phyloP scores from a whole-genome alignment of 2,113 vertebrate species.

The Mohoua ochrocephala region DNA sequence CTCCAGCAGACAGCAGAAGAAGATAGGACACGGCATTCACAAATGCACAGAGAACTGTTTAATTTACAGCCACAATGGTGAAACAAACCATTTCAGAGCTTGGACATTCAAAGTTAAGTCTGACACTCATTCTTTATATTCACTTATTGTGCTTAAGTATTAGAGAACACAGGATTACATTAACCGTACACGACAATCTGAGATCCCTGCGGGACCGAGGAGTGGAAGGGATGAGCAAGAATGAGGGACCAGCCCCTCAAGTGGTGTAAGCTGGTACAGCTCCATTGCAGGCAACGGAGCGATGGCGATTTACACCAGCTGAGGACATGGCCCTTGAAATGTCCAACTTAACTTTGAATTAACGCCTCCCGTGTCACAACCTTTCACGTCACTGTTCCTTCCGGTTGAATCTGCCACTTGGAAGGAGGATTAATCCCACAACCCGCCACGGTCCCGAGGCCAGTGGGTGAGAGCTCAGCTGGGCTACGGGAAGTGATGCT shows the following conservation, averaged over 20 bases:
- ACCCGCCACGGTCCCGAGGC: not conserved
- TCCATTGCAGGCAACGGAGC: slow-evolving; percentile 15
- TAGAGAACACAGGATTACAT: slow-evolving; percentile 63
- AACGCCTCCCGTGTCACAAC: not conserved
- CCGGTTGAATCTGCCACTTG: not conserved
- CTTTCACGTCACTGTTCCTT: not conserved
- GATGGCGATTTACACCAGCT: slow-evolving; percentile 50
- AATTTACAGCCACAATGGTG: slow-evolving; percentile 68
- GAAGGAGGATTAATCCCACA: not conserved
- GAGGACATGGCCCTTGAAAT: slow-evolving; percentile 50
- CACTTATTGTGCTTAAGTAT: slow-evolving; percentile 65
- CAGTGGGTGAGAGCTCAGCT: not conserved
- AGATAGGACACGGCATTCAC: slow-evolving; percentile 62
- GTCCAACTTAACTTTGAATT: slow-evolving; percentile 70
- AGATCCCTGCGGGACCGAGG: slow-evolving; percentile 43
- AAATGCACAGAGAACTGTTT: slow-evolving; percentile 69
- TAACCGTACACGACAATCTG: not conserved
- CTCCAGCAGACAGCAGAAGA: slow-evolving; percentile 38
- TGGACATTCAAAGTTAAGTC: slow-evolving; percentile 69
- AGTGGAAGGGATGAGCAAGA: slow-evolving; percentile 53
- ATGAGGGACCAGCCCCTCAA: slow-evolving; percentile 63
- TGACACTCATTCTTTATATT: slow-evolving; percentile 65
- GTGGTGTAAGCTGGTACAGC: slow-evolving; percentile 56
- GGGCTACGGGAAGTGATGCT: not conserved
- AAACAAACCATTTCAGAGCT: slow-evolving; percentile 67